A percentile compares a stretch with the other conserved stretches of the same genome.
These are phyloP conservation scores for Metacarcinus magister DNA, from an alignment of 2,888 invertebrate genomes.

Conservation along the genomic window DNA sequence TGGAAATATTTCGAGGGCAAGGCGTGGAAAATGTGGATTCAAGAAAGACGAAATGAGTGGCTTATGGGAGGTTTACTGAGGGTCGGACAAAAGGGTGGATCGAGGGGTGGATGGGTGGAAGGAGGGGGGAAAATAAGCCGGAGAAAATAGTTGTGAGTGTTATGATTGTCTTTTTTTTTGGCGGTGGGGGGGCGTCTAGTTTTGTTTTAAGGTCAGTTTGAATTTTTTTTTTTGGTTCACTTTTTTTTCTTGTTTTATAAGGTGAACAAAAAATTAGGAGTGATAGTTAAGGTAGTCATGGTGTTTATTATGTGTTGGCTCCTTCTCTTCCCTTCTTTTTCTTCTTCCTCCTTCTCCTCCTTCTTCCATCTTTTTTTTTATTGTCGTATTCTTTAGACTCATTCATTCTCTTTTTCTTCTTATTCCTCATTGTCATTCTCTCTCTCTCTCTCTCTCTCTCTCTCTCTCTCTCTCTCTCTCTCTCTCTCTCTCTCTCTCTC, in stretches of 20 bases:
- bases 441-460: not conserved
- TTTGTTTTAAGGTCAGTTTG: no score
- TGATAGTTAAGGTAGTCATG: not conserved
- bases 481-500: constrained; percentile 48
- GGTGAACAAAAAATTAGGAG: not conserved
- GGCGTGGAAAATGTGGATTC: not conserved
- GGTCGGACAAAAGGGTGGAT: not conserved
- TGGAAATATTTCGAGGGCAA: not conserved
- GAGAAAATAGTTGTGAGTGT: not conserved
- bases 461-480: not conserved
- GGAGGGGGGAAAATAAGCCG: not conserved
- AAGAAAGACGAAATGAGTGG: constrained; percentile 36
- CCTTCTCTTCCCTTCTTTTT: not conserved
- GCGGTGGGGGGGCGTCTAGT: no score
- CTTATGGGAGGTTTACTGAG: not conserved
- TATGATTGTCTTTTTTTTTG: not conserved
- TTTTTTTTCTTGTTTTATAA: not conserved
- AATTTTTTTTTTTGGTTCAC: no score
- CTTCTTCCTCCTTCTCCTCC: not conserved
- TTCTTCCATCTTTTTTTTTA: not conserved
- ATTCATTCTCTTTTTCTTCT: not conserved
- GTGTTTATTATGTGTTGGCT: not conserved
- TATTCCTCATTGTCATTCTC: not conserved
- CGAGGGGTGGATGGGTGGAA: not conserved
- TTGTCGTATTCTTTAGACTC: not conserved